These are phyloP conservation scores for Monopterus albus DNA, from an alignment of 2,113 vertebrate genomes.

Conservation along the genomic window DNA sequence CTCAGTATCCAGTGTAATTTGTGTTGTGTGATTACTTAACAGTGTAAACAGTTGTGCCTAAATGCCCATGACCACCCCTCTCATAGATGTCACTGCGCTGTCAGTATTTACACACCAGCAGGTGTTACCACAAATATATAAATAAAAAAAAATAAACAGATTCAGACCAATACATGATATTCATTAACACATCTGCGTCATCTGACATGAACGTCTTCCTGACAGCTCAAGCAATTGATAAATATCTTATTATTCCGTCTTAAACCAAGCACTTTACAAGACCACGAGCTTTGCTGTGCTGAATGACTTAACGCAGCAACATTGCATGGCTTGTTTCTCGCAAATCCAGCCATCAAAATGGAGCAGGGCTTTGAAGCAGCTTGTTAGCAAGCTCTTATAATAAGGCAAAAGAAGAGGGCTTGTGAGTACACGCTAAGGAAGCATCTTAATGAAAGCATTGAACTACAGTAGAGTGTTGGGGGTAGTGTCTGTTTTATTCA, in stretches of 20 bases:
- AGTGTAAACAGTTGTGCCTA: constrained; percentile 76
- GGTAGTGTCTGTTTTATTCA: constrained; percentile 38
- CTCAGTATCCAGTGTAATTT: constrained; percentile 77
- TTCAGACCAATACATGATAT: background rate
- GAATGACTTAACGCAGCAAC: constrained; percentile 14
- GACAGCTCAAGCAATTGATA: background rate
- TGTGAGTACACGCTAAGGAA: constrained; percentile 59
- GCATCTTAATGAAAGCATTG: constrained; percentile 56
- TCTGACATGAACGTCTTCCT: background rate
- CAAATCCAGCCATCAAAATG: constrained; percentile 42
- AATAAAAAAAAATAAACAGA: background rate
- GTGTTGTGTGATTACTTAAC: constrained; percentile 78
- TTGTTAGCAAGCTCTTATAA: constrained; percentile 58
- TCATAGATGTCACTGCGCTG: constrained; percentile 50
- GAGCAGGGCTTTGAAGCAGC: constrained; percentile 50
- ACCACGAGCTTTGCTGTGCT: constrained; percentile 15
- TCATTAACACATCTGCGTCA: background rate
- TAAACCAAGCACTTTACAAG: constrained; percentile 8
- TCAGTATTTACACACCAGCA: constrained; percentile 51
- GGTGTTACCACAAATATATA: too few species aligned
- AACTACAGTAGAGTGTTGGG: constrained; percentile 38
- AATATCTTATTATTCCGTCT: constrained; percentile 13
- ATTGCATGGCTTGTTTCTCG: constrained; percentile 23
- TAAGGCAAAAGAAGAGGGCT: constrained; percentile 49
- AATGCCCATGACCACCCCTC: constrained; percentile 75